Evolutionary conservation across 23 tunicate species (phyloP).

Genomic region (Styela plicata): DNA sequence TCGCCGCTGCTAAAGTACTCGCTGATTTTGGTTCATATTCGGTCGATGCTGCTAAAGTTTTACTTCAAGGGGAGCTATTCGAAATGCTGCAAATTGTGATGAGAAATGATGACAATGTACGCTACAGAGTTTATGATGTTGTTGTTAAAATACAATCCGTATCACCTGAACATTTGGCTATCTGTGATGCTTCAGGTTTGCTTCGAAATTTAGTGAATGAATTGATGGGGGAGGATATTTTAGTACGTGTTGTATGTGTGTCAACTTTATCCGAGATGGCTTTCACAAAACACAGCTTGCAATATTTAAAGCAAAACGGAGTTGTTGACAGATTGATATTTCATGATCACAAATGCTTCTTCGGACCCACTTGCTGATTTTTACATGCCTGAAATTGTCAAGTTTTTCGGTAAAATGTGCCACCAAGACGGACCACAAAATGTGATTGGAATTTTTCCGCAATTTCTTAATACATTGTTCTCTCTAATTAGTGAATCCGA

Average conservation of each 20-base stretch:
- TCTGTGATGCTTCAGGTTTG: constrained; percentile 49
- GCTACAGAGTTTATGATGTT: constrained; percentile 79
- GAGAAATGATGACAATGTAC: constrained; percentile 56
- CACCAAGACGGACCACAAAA: constrained; percentile 47
- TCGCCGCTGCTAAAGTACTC: constrained; percentile 49
- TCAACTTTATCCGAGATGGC: constrained; percentile 85
- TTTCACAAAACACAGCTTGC: constrained; percentile 54
- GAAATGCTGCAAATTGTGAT: constrained; percentile 31
- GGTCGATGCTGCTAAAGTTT: constrained; percentile 24
- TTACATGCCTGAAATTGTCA: constrained; percentile 63
- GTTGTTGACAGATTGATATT: constrained; percentile 60
- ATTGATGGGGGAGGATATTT: constrained; percentile 67
- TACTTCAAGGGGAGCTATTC: constrained; percentile 31
- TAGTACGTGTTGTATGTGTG: constrained; percentile 51
- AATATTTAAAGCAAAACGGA: constrained; percentile 53
- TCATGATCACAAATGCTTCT: constrained; percentile 43
- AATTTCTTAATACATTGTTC: constrained; percentile 36
- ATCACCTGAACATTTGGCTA: constrained; percentile 59
- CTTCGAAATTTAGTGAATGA: constrained; percentile 42
- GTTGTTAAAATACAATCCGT: constrained; percentile 52
- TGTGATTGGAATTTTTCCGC: constrained; percentile 35
- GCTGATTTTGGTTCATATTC: constrained; percentile 53
- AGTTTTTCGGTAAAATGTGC: constrained; percentile 79
- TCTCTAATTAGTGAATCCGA: constrained; percentile 27
- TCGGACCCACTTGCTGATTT: constrained; percentile 60